A percentile compares a stretch with the other conserved stretches of the same genome.
Conservation (phyloP, 2,113 vertebrate genomes). For the Pagrus major region DNA sequence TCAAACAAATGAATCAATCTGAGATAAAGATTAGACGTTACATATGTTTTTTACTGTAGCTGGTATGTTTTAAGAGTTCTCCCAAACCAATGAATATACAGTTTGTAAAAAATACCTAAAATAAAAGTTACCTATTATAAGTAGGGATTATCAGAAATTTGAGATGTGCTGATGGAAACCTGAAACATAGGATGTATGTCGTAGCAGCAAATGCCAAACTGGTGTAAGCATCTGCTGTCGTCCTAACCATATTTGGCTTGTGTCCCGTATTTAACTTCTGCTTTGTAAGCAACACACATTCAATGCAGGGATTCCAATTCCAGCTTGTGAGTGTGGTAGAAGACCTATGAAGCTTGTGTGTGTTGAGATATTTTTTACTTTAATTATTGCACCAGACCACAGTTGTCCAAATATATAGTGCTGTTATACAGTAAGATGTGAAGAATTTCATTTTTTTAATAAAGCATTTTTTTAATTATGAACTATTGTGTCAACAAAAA, state of each 20-base stretch:
- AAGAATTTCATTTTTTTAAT: background rate
- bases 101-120: background rate
- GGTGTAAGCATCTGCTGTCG: too few species aligned
- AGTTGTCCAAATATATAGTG: background rate
- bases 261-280: constrained; percentile 63
- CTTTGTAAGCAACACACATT: constrained; percentile 39
- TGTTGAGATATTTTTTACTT: background rate
- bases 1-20: background rate
- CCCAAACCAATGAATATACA: background rate
- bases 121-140: background rate
- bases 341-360: background rate
- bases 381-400: background rate
- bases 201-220: constrained; percentile 27
- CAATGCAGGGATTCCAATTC: too few species aligned
- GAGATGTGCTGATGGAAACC: constrained; percentile 21
- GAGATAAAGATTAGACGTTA: background rate
- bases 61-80: background rate
- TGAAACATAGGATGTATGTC: constrained; percentile 42
- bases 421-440: background rate
- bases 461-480: background rate
- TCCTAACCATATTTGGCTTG: constrained; percentile 46
- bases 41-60: too few species aligned
- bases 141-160: background rate
- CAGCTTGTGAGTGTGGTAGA: background rate
- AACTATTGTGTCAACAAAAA: background rate